A percentile compares a stretch with the other conserved stretches of the same genome.
phyloP scores from a whole-genome alignment of 1,140 invertebrate genomes.

The Chironomus striatipennis region DNA sequence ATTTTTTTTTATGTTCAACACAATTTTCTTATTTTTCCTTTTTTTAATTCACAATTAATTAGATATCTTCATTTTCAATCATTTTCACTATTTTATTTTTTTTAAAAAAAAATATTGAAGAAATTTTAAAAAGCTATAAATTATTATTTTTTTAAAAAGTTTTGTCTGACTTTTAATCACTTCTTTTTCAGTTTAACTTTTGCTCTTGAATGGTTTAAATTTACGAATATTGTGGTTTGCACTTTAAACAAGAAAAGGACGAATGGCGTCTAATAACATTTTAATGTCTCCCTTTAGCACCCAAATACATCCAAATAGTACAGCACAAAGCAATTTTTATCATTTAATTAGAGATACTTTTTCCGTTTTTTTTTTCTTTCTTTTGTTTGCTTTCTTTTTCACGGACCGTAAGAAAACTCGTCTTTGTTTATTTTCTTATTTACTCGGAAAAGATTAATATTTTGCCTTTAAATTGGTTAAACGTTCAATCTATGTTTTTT shows the following conservation, averaged over 20 bases:
- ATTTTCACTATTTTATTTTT: neutral
- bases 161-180: neutral
- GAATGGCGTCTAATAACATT: too few species aligned
- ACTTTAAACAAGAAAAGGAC: neutral
- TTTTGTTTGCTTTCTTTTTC: too few species aligned
- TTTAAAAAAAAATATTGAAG: too few species aligned
- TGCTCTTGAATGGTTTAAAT: neutral
- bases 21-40: neutral
- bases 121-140: too few species aligned
- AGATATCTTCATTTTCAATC: neutral
- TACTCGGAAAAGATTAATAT: neutral
- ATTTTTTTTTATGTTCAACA: neutral
- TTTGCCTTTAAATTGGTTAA: neutral
- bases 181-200: neutral
- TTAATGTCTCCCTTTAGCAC: too few species aligned
- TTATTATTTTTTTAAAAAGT: neutral
- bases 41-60: slow-evolving; percentile 12
- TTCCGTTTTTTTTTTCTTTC: too few species aligned
- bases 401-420: too few species aligned
- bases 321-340: too few species aligned
- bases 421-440: too few species aligned
- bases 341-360: too few species aligned
- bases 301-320: too few species aligned
- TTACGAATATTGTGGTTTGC: neutral
- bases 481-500: neutral